phyloP scores from a whole-genome alignment of 1,140 invertebrate species.

The Calephelis virginiensis region DNA sequence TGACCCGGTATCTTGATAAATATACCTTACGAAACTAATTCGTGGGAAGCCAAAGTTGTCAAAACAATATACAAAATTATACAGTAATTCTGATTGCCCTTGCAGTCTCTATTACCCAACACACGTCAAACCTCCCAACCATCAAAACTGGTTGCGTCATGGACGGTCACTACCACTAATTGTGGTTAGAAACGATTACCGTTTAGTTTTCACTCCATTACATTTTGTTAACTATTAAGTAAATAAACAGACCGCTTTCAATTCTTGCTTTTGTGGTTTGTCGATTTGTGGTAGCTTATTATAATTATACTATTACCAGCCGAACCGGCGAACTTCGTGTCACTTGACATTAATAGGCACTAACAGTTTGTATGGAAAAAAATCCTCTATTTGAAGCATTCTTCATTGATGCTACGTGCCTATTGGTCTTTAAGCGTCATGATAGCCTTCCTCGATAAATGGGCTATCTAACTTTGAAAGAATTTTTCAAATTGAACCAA shows the following conservation, averaged over 20 bases:
- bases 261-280: too few relatives aligned
- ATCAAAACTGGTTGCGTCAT: background rate
- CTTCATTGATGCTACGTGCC: too few relatives aligned
- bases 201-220: constrained; percentile 1
- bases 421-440: too few relatives aligned
- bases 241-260: background rate
- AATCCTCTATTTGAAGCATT: too few relatives aligned
- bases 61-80: constrained; percentile 14
- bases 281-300: too few relatives aligned
- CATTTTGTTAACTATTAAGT: background rate
- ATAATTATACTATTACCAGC: too few relatives aligned
- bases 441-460: too few relatives aligned
- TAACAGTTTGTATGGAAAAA: too few relatives aligned
- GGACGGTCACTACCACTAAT: background rate
- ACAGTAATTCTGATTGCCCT: constrained; percentile 14
- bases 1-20: background rate
- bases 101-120: constrained; percentile 5
- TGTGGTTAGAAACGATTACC: constrained; percentile 2
- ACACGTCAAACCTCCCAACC: background rate
- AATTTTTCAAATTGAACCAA: too few relatives aligned
- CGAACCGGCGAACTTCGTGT: too few relatives aligned
- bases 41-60: background rate
- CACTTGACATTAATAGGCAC: too few relatives aligned
- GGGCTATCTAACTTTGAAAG: too few relatives aligned
- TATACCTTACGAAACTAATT: background rate